A percentile compares a stretch with the other conserved stretches of the same genome.
Evolutionary conservation across 1,140 invertebrate genomes (phyloP).

Genomic region (Acromyrmex echinatior): DNA sequence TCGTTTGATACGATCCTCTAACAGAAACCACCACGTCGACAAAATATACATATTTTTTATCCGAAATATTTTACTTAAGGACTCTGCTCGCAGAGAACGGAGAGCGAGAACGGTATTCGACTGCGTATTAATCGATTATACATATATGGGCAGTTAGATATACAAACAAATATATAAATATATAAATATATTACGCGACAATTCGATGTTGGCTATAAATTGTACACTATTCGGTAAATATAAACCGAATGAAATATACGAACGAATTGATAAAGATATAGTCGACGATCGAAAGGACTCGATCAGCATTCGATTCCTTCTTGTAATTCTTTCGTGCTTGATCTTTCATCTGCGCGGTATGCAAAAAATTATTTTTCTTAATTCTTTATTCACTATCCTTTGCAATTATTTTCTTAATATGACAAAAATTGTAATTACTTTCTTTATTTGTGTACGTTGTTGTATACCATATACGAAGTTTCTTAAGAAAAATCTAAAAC

Average conservation of each 20-base stretch:
- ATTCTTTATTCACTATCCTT: background rate
- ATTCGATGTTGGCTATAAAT: constrained; percentile 77
- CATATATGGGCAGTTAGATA: constrained; percentile 67
- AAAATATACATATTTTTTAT: constrained; percentile 80
- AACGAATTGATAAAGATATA: constrained; percentile 16
- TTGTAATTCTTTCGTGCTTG: background rate
- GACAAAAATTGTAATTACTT: background rate
- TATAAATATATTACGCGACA: constrained; percentile 67
- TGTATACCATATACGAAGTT: background rate
- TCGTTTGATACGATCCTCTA: constrained; percentile 48
- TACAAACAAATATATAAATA: constrained; percentile 62
- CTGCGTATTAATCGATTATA: constrained; percentile 64
- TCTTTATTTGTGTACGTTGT: background rate
- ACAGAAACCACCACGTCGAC: constrained; percentile 69
- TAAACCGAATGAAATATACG: constrained; percentile 52
- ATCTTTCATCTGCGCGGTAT: background rate
- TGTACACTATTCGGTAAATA: constrained; percentile 78
- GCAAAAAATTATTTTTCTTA: background rate
- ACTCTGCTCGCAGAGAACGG: constrained; percentile 43
- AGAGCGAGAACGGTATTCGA: constrained; percentile 33
- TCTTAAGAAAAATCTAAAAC: background rate
- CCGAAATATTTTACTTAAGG: constrained; percentile 78
- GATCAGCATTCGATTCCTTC: constrained; percentile 18
- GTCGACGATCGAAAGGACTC: constrained; percentile 20
- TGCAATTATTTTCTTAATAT: constrained; percentile 1